Evolutionary conservation across 2,113 vertebrate genomes (phyloP), one percentile per base, ranked within the genome.

Genomic region (Cairina moschata): DNA sequence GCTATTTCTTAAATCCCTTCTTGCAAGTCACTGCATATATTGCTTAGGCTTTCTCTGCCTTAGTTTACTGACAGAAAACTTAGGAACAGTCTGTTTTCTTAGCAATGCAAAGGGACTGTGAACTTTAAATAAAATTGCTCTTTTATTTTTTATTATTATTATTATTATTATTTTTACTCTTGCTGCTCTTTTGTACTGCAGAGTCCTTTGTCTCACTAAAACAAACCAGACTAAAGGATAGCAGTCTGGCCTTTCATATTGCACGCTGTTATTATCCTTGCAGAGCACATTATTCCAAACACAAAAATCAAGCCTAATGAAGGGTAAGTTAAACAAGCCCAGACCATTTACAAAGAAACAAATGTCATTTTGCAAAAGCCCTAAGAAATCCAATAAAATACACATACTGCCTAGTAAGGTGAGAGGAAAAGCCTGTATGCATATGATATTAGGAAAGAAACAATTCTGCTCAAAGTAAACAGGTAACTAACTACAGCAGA

Each of bases 361-460:
- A 74, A 77, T 13, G 21, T 42, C 38, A 17, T 9, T 69, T 65
- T 88, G 71, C 80, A 73, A 82, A 85, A 91, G 65, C 25, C 42
- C 72, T 46, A 82, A 55, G 68, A 93, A 78, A 91, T 88, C 29
- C 76, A 93, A 48, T 54, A 88, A 82, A 73, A 81, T n/a, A 77
- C 75, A 93, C 36, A 68, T 34, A 29, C 32, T 52, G 69, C 46
- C 31, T 81, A 52, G 62, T 44, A 22, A 95, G 46, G 28, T 12
- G 59, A 88, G 44, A 54, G 44, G 4, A 88, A 84, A 76, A 77
- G 69, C 32, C 69, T 73, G 69, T 32, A 42, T 77, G n/a, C 2
- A 0, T 50, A 46, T 16, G 17, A 31, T 67, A 83, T 14, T 65
- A 85, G 29, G 40, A 73, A 82, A 90, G 48, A 55, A 93, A 88